These are phyloP conservation scores for Parnassius smintheus DNA, from an alignment of 2,888 invertebrate species.

Conservation along the genomic window DNA sequence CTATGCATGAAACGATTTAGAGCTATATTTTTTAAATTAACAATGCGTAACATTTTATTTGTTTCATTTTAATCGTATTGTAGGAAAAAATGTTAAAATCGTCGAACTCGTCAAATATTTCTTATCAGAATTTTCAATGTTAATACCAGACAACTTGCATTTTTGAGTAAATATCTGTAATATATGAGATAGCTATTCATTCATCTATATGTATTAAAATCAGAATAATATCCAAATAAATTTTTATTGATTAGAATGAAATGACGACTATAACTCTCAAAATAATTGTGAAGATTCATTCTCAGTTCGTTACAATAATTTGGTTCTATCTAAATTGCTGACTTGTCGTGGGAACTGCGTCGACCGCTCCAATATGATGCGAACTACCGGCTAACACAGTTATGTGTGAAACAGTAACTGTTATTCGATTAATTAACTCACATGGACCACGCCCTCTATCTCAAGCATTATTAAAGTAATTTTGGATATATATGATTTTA, in stretches of 20 bases:
- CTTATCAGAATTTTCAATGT: too few species aligned
- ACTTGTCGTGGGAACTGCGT: slow-evolving; percentile 44
- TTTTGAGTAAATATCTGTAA: too few species aligned
- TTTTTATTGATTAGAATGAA: background rate
- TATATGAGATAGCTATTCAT: too few species aligned
- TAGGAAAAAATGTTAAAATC: too few species aligned
- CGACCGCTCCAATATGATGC: slow-evolving; percentile 39
- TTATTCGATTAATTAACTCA: slow-evolving; percentile 28
- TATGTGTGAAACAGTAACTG: slow-evolving; percentile 34
- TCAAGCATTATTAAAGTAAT: slow-evolving; percentile 14
- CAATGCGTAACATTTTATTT: too few species aligned
- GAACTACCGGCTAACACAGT: slow-evolving; percentile 32
- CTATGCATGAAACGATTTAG: too few species aligned
- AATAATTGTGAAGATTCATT: slow-evolving; percentile 4
- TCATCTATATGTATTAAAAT: too few species aligned
- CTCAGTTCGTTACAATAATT: slow-evolving; percentile 11
- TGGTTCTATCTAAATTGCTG: slow-evolving; percentile 42
- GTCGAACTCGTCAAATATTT: too few species aligned
- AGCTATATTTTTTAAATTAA: too few species aligned
- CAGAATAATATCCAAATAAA: too few species aligned
- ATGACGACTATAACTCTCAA: background rate
- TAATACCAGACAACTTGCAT: too few species aligned
- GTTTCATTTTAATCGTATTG: too few species aligned
- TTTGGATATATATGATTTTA: background rate
- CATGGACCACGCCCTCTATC: slow-evolving; percentile 20